These are phyloP conservation scores for Plestiodon gilberti DNA, from an alignment of 2,113 vertebrate species.

Conservation along the genomic window DNA sequence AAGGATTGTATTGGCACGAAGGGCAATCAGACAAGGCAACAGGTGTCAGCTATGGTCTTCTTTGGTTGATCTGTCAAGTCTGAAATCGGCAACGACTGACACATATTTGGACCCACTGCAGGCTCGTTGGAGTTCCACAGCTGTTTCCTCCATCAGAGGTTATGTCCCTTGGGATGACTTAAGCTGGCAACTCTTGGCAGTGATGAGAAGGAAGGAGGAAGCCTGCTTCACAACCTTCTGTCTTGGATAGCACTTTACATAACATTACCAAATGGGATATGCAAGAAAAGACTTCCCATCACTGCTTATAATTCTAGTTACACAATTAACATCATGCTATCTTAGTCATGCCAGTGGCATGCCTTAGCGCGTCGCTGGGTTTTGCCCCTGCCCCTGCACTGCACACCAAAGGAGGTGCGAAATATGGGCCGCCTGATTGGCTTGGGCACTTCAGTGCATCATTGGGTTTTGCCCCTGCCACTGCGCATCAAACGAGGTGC, in stretches of 20 bases:
- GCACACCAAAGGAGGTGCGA: too few species aligned
- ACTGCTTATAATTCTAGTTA: not conserved
- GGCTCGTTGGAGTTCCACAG: not conserved
- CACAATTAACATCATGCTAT: not conserved
- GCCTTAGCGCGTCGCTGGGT: too few species aligned
- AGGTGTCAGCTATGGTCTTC: not conserved
- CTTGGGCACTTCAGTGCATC: too few species aligned
- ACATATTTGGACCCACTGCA: not conserved
- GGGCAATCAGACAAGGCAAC: not conserved
- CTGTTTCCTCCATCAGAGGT: constrained; percentile 1
- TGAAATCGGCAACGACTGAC: not conserved
- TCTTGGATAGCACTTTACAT: not conserved
- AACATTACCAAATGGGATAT: not conserved
- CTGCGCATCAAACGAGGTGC: too few species aligned
- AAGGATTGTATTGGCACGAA: not conserved
- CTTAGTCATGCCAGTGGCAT: too few species aligned
- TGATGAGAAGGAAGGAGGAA: not conserved
- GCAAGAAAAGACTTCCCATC: not conserved
- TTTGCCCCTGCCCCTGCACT: too few species aligned
- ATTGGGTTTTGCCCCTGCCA: too few species aligned
- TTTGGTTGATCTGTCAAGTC: constrained; percentile 1
- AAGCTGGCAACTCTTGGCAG: not conserved
- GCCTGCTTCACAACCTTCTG: not conserved
- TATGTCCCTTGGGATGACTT: constrained; percentile 2
- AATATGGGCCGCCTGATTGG: too few species aligned